Base-by-base conservation (phyloP, 2,797 vertebrate species). In the Centroberyx gerrardi region DNA sequence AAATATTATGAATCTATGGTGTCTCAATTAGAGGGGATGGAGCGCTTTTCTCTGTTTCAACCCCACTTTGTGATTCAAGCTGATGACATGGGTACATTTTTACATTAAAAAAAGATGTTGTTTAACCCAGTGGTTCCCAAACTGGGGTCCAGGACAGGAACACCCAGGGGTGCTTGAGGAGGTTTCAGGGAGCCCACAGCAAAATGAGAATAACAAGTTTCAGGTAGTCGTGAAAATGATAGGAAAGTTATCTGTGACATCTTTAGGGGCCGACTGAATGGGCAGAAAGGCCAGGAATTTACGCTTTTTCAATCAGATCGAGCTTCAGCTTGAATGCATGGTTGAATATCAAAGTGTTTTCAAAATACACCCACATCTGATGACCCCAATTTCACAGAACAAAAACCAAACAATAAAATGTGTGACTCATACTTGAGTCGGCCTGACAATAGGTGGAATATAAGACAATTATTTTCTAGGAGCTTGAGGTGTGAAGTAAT, bases 401-500 rank as follows among this genome's bases (percentile, higher is more conserved):
- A 70, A 56, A 80, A 77, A 72, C 42, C 74, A 82, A 80, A 72
- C 59, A 79, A 76, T 53, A 62, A 68, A 71, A 82, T 7, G 22
- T 22, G 46, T 85, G 83, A 89, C 60, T 90, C 87, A 83, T 68
- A 49, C 68, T 70, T 59, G 64, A 68, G 18, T 72, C 72, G 58
- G 48, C 55, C 36, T 76, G 70, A 86, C 77, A 85, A 83, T 72
- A 65, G 38, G 18, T 17, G 40, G 27, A 77, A 81, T 80, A 63
- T 42, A 72, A 83, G 69, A 81, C 68, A 72, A 72, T 88, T 83
- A 81, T 86, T 76, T 74, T 79, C 56, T 49, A 71, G 15, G 66
- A 74, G 67, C 66, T 78, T 68, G 79, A 78, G 72, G 81, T 84
- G 78, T 66, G 66, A 68, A 75, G 64, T 83, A 52, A 90, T 93